phyloP scores from a whole-genome alignment of 2,113 vertebrate genomes.

The Microcebus lehilahytsara region DNA sequence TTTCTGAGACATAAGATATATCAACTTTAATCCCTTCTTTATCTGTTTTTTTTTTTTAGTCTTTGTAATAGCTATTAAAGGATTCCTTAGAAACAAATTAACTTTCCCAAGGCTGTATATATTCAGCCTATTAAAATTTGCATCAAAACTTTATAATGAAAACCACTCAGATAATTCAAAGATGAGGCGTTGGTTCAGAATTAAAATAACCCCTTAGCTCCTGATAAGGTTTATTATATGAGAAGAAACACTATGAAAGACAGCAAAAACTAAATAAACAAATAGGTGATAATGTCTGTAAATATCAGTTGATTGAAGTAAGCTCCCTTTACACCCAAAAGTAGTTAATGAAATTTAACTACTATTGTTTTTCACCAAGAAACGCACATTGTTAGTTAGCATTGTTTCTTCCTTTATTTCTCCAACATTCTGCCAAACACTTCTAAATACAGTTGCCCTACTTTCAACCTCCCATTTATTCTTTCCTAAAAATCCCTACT shows the following conservation, averaged over 20 bases:
- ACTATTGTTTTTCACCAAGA: neutral
- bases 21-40: conserved; percentile 51
- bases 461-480: neutral
- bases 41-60: neutral
- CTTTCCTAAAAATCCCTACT: neutral
- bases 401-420: neutral
- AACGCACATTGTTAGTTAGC: neutral
- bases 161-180: conserved; percentile 47
- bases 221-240: neutral
- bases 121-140: conserved; percentile 57
- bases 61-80: conserved; percentile 55
- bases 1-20: conserved; percentile 32
- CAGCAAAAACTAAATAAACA: neutral
- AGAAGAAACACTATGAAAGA: neutral
- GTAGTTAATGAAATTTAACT: neutral
- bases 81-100: conserved; percentile 51
- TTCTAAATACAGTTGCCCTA: neutral
- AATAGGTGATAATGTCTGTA: neutral
- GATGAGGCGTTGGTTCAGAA: conserved; percentile 8
- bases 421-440: neutral
- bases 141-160: conserved; percentile 54
- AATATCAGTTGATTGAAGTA: neutral
- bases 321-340: neutral
- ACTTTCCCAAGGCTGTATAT: conserved; percentile 34
- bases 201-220: conserved; percentile 19